phyloP scores from a whole-genome alignment of 2,888 invertebrate species.

The Hirudinaria manillensis region DNA sequence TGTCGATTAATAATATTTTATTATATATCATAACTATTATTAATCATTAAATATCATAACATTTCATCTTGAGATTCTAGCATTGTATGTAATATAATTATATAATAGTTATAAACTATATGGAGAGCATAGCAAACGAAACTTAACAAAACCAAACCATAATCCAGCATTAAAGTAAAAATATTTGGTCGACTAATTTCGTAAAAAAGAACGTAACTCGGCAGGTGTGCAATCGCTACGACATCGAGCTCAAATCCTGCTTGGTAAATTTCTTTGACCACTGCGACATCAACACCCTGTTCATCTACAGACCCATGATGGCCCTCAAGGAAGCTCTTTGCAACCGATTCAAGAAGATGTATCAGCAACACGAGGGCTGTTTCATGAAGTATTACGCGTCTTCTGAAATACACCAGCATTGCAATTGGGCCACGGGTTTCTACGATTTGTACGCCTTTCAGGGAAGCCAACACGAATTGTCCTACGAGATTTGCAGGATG shows the following conservation, averaged over 20 bases:
- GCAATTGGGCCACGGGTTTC: conserved; percentile 13
- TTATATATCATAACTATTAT: background rate
- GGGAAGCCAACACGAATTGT: conserved; percentile 5
- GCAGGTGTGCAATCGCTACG: background rate
- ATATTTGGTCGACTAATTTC: too few relatives aligned
- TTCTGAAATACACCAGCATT: background rate
- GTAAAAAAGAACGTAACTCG: too few relatives aligned
- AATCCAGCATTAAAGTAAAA: too few relatives aligned
- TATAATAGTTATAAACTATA: too few relatives aligned
- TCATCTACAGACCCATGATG: conserved; percentile 18
- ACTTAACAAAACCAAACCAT: too few relatives aligned
- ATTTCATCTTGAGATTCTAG: background rate
- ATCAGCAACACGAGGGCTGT: conserved; percentile 6
- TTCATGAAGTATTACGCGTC: conserved; percentile 4
- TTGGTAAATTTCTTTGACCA: background rate
- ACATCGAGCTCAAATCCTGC: conserved; percentile 13
- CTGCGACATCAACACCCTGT: background rate
- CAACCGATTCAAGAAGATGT: background rate
- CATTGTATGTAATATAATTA: too few relatives aligned
- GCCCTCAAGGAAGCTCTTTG: conserved; percentile 12
- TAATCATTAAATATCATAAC: background rate
- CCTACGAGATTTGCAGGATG: conserved; percentile 22
- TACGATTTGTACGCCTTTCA: conserved; percentile 8
- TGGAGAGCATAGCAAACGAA: too few relatives aligned
- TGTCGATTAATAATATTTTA: background rate